These are phyloP conservation scores for Melieria picta DNA, from an alignment of 2,888 invertebrate genomes.

Conservation along the genomic window DNA sequence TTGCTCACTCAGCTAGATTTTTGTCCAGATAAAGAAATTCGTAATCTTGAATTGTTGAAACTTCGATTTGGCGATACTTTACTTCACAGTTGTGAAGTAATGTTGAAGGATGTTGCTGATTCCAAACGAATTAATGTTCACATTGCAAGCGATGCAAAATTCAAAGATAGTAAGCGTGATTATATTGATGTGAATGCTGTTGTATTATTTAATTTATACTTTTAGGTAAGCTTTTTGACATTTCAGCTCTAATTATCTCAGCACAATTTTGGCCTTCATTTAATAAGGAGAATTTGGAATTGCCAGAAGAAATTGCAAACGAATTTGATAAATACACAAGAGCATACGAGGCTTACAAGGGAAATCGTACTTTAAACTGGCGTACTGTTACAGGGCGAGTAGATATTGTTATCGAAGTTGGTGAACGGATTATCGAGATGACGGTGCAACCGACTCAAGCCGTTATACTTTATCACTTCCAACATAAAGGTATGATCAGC, in stretches of 20 bases:
- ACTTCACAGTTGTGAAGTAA: slow-evolving; percentile 96
- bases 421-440: slow-evolving; percentile 80
- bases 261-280: slow-evolving; percentile 99
- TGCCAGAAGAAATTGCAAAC: slow-evolving; percentile 82
- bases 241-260: slow-evolving; percentile 91
- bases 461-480: slow-evolving; percentile 92
- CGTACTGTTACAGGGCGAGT: slow-evolving; percentile 93
- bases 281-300: slow-evolving; percentile 90
- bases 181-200: background rate
- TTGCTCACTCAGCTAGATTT: slow-evolving; percentile 83
- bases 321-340: slow-evolving; percentile 88
- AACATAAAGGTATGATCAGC: slow-evolving; percentile 74
- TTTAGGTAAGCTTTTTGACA: slow-evolving; percentile 70
- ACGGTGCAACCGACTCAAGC: slow-evolving; percentile 94
- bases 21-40: slow-evolving; percentile 89
- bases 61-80: slow-evolving; percentile 95
- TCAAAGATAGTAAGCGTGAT: slow-evolving; percentile 53
- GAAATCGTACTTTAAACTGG: slow-evolving; percentile 93
- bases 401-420: slow-evolving; percentile 88
- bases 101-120: slow-evolving; percentile 97
- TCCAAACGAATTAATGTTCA: slow-evolving; percentile 92
- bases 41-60: slow-evolving; percentile 93
- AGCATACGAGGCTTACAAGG: slow-evolving; percentile 89
- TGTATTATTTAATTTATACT: slow-evolving; percentile 7
- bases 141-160: slow-evolving; percentile 77